A percentile compares a stretch with the other conserved stretches of the same genome.
These are phyloP conservation scores for Zoroaster sp. DNA, from an alignment of 53 echinoderm and acorn worm species.

Conservation along the genomic window DNA sequence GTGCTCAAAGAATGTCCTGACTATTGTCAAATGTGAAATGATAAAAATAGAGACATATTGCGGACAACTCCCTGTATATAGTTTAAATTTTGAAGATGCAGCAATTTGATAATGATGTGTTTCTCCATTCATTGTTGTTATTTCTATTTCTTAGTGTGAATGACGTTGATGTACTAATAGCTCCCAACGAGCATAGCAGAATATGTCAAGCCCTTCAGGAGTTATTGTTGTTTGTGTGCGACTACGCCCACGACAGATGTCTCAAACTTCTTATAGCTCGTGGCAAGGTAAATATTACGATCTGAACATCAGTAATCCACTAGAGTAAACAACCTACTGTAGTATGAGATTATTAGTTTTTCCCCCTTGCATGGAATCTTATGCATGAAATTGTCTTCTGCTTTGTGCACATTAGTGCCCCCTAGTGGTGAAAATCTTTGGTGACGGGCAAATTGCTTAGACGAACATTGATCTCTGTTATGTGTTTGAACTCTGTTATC, in stretches of 20 bases:
- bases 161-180: conserved; percentile 81
- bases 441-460: no score
- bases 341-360: no score
- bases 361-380: background rate
- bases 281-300: conserved; percentile 75
- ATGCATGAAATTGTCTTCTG: background rate
- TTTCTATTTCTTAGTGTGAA: background rate
- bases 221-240: conserved; percentile 79
- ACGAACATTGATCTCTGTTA: no score
- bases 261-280: conserved; percentile 91
- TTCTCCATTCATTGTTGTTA: background rate
- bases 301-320: background rate
- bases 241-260: conserved; percentile 96
- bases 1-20: no score
- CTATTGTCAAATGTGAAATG: no score
- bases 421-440: no score
- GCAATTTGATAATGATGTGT: no score
- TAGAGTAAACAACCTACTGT: no score
- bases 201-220: conserved; percentile 71
- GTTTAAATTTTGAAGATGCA: no score
- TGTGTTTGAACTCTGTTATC: no score
- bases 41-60: no score
- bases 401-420: background rate
- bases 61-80: no score
- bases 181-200: conserved; percentile 73